Evolutionary conservation across 2,113 vertebrate species (phyloP).

Genomic region (Poeciliopsis retropinna): DNA sequence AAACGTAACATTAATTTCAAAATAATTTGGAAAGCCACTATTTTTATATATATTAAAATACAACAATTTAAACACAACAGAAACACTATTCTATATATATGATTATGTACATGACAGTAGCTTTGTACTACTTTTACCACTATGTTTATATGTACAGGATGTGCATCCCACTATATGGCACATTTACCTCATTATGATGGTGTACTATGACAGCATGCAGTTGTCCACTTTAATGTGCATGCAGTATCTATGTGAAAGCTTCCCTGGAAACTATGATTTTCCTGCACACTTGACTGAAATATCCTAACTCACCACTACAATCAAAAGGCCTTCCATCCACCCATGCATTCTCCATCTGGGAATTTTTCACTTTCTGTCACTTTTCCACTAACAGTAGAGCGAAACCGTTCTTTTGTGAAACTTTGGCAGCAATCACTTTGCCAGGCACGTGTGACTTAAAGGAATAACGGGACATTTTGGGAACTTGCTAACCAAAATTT

Average conservation of each 20-base stretch:
- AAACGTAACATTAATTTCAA: conserved; percentile 28
- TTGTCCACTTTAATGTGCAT: conserved; percentile 41
- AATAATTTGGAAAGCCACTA: conserved; percentile 34
- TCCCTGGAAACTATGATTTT: conserved; percentile 10
- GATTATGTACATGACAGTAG: conserved; percentile 47
- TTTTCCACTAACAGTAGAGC: conserved; percentile 1
- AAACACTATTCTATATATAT: conserved; percentile 23
- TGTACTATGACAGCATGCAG: conserved; percentile 57
- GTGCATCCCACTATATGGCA: conserved; percentile 64
- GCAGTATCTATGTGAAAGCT: conserved; percentile 56
- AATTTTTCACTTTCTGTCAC: not conserved
- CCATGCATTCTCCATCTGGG: conserved; percentile 12
- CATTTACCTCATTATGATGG: conserved; percentile 69
- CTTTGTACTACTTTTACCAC: conserved; percentile 62
- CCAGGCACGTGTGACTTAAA: conserved; percentile 12
- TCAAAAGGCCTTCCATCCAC: conserved; percentile 5
- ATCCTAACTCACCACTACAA: conserved; percentile 36
- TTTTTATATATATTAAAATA: conserved; percentile 32
- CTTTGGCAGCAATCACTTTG: conserved; percentile 6
- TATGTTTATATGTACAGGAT: conserved; percentile 72
- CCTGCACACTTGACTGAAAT: conserved; percentile 25
- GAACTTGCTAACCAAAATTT: not conserved
- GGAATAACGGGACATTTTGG: conserved; percentile 10
- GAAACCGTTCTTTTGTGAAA: not conserved
- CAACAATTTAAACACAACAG: conserved; percentile 28